Conservation (phyloP, 2,113 vertebrate species). For the Prunella fulvescens region DNA sequence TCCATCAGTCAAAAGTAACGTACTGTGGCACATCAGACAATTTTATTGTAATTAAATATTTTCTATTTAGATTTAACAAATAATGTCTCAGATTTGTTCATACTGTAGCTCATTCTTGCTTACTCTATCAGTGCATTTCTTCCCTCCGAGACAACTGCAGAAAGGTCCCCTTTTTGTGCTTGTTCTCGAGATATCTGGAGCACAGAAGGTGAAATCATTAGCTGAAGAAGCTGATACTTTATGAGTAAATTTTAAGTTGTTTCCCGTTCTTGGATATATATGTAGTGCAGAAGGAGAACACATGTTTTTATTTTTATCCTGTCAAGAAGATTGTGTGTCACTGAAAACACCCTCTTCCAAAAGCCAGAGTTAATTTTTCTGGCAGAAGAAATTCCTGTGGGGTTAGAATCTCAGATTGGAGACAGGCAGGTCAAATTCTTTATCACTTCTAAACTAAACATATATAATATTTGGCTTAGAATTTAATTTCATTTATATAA, state of each 20-base stretch:
- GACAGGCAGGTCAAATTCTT: not conserved
- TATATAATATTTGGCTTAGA: not conserved
- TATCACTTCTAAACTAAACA: not conserved
- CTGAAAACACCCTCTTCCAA: not conserved
- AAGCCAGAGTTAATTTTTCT: not conserved
- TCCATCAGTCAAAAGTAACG: not conserved
- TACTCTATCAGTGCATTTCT: not conserved
- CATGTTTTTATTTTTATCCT: not conserved
- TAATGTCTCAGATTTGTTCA: not conserved
- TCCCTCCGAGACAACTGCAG: not conserved
- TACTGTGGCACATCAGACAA: no score
- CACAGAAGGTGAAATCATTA: not conserved
- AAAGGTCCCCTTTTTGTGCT: not conserved
- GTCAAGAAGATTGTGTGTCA: not conserved
- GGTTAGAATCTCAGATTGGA: not conserved
- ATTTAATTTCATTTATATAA: not conserved
- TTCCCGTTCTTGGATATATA: not conserved
- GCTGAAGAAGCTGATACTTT: not conserved
- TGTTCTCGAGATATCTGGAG: not conserved
- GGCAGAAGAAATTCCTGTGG: not conserved
- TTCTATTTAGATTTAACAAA: not conserved
- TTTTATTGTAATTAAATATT: not conserved
- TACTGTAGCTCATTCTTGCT: not conserved
- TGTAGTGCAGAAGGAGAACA: not conserved
- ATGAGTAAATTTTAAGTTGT: not conserved